Evolutionary conservation across 2,797 vertebrate genomes (phyloP), one percentile per base, ranked within the genome.

Genomic region (Enteromius unitaeniatus): DNA sequence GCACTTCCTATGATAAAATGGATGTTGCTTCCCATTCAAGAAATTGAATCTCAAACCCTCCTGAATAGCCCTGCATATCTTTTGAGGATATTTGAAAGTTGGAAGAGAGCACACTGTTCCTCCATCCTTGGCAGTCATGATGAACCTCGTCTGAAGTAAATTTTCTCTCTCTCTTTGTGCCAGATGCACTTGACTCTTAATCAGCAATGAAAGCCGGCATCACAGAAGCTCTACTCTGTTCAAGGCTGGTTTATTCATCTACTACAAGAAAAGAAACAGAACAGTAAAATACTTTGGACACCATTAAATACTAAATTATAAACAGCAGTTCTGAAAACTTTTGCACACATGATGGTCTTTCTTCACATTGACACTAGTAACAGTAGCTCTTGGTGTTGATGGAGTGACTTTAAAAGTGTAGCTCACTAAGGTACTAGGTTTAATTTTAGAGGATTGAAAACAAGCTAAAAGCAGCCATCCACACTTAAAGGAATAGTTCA

Each of bases 151-250:
- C 15, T 49, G 45, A 65, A 51, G 58, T 55, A 76, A 47, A 55
- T 21, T 28, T 31, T 42, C 17, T 45, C 37, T 74, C 4, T 6
- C 31, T 65, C 14, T 73, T 76, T 42, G 58, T 40, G 45, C 45
- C 81, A 79, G 72, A 65, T 67, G 31, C 72, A 51, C 60, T 75
- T 55, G 34, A 76, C 45, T 42, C 62, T 28, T 65, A 76, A 83
- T 76, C 60, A 68, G 40, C 19, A 77, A 23, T 45, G 37, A 60
- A 83, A 83, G 73, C 14, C 13, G 1, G 58, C 28, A 64, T 42
- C 55, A 60, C 19, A 42, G 53, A 76, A 76, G 37, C 55, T 78
- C 37, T 4, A 14, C 53, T 62, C 19, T 10, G 7, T 73, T 81
- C 69, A 82, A 74, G 42, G 80, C 42, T 2, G 2, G 47, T 64